Evolutionary conservation across 2,113 vertebrate species (phyloP).

Genomic region (Carassius gibelio): DNA sequence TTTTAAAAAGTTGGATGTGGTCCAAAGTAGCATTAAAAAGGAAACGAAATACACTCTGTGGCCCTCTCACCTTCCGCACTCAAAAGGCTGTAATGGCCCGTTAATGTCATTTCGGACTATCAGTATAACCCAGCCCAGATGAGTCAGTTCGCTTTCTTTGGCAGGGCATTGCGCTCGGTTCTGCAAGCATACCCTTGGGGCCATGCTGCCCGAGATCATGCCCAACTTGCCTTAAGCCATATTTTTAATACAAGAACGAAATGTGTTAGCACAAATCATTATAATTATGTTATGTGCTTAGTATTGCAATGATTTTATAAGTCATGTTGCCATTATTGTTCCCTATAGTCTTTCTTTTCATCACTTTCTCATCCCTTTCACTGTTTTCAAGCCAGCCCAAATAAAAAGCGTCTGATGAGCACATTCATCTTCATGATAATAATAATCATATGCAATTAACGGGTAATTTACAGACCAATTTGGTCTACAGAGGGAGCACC

Average conservation of each 20-base stretch:
- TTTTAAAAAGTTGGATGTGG: conserved; percentile 47
- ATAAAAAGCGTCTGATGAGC: conserved; percentile 59
- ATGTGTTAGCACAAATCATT: conserved; percentile 74
- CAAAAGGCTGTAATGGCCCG: conserved; percentile 52
- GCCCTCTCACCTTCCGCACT: conserved; percentile 64
- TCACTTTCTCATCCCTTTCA: conserved; percentile 52
- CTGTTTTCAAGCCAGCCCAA: conserved; percentile 54
- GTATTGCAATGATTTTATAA: conserved; percentile 68
- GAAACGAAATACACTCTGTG: conserved; percentile 63
- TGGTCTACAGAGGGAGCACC: conserved; percentile 49
- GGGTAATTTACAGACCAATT: conserved; percentile 62
- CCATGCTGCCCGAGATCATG: conserved; percentile 62
- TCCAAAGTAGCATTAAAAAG: conserved; percentile 69
- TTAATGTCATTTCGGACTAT: conserved; percentile 73
- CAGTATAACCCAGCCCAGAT: conserved; percentile 65
- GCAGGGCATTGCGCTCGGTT: conserved; percentile 66
- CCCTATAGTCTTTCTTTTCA: conserved; percentile 56
- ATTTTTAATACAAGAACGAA: conserved; percentile 74
- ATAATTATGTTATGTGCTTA: conserved; percentile 72
- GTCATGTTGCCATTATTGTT: conserved; percentile 63
- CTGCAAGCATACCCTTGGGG: conserved; percentile 70
- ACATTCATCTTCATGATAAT: conserved; percentile 64
- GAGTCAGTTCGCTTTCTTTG: conserved; percentile 68
- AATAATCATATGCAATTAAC: conserved; percentile 68
- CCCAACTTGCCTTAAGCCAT: conserved; percentile 72